Percentiles rank a stretch among this genome's conserved stretches.
Conservation (phyloP, 1,140 invertebrate species). For the Leptonema lineaticorne region DNA sequence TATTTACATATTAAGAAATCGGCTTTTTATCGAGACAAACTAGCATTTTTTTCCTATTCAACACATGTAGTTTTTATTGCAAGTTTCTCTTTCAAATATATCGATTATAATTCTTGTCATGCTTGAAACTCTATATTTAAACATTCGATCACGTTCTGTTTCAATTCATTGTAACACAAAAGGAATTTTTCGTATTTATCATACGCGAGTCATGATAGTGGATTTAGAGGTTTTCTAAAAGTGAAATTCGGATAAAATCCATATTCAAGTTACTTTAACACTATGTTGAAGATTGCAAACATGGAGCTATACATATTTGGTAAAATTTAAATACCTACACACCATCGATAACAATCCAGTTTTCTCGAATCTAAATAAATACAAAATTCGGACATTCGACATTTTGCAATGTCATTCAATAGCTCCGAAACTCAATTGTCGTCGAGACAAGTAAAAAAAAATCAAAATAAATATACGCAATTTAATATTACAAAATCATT, state of each 20-base stretch:
- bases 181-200: too few species aligned
- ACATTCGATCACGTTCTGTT: too few species aligned
- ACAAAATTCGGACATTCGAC: not conserved
- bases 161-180: too few species aligned
- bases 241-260: not conserved
- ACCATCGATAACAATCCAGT: not conserved
- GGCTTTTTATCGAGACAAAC: too few species aligned
- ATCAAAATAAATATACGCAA: not conserved
- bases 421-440: not conserved
- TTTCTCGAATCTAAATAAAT: conserved; percentile 1
- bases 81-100: not conserved
- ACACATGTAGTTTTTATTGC: not conserved
- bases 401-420: not conserved
- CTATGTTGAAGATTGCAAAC: too few species aligned
- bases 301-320: too few species aligned
- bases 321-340: not conserved
- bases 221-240: too few species aligned
- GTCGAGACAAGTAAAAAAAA: not conserved
- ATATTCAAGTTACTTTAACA: too few species aligned
- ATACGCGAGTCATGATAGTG: too few species aligned
- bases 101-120: not conserved
- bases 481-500: not conserved
- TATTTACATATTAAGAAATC: too few species aligned
- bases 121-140: not conserved
- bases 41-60: not conserved